Base-by-base conservation (phyloP, 1,140 invertebrate species). In the Ditylenchus dipsaci region DNA sequence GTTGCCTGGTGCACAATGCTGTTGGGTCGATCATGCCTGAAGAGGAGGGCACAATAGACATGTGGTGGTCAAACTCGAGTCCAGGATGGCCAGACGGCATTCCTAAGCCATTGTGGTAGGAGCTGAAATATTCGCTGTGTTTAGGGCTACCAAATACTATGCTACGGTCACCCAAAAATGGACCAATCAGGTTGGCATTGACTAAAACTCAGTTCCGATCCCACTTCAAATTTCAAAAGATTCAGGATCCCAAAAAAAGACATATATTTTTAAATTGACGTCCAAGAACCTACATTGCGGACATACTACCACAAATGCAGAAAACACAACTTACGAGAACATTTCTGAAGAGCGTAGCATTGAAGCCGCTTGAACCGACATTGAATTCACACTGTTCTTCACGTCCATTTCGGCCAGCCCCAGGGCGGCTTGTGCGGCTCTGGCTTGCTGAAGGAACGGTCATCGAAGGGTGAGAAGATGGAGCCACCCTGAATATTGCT, bases 331-430 rank as follows among this genome's bases (percentile, higher is more conserved):
- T 71, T 47, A 79, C 77, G 72, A 76, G 63, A 79, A 79, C 78
- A 79, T 80, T 33, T 79, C 77, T 17, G 74, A 61, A n/a, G 77
- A 67, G 59, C 77, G 63, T 43, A 79, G 71, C 58, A 79, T 57
- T n/a, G 49, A 75, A 15, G 67, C 61, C 43, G 65, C 69, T 15
- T 53, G 49, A 3, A 72, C 73, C 23, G 71, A 64, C 60, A 78
- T 76, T 8, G 23, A 19, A 17, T 53, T 53, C 49, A 53, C 49
- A 53, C 23, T 53, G n/a, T 80, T 78, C 67, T 80, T 79, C 7
- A 80, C 73, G 60, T 79, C 78, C 60, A 79, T 80, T 61, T 80
- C 76, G 45, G 73, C 78, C 13, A 79, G 66, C 17, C 76, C 76
- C 49, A 53, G 15, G 27, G 76, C 76, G 33, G 72, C 76, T 63